A percentile compares a stretch with the other conserved stretches of the same genome.
phyloP scores from a whole-genome alignment of 2,113 vertebrate species.

The Erythrocercus mccallii region DNA sequence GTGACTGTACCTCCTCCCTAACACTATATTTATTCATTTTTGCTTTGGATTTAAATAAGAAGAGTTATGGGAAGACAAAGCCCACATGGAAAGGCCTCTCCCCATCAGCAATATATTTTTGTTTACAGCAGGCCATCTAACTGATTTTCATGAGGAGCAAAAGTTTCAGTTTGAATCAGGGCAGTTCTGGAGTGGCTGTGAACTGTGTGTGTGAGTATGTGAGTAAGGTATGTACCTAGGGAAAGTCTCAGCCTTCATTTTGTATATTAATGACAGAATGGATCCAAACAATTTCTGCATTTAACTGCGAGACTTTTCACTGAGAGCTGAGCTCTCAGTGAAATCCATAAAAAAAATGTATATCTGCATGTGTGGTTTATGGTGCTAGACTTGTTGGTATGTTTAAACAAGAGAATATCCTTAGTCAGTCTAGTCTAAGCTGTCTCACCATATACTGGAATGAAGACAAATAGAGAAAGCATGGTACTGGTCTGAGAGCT shows the following conservation, averaged over 20 bases:
- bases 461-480: neutral
- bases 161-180: neutral
- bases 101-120: neutral
- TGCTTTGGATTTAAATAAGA: neutral
- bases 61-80: neutral
- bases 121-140: neutral
- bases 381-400: neutral
- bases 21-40: neutral
- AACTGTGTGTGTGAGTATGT: accelerated
- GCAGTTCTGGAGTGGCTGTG: neutral
- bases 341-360: neutral
- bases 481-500: neutral
- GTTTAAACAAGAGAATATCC: neutral
- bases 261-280: neutral
- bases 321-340: neutral
- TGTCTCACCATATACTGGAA: neutral
- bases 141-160: neutral
- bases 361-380: neutral
- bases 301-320: neutral
- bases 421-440: accelerated
- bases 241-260: neutral
- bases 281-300: neutral
- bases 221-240: neutral
- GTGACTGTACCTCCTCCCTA: neutral
- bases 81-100: neutral